Conservation (phyloP, 2,797 vertebrate genomes). For the Ctenochaetus hawaiiensis region DNA sequence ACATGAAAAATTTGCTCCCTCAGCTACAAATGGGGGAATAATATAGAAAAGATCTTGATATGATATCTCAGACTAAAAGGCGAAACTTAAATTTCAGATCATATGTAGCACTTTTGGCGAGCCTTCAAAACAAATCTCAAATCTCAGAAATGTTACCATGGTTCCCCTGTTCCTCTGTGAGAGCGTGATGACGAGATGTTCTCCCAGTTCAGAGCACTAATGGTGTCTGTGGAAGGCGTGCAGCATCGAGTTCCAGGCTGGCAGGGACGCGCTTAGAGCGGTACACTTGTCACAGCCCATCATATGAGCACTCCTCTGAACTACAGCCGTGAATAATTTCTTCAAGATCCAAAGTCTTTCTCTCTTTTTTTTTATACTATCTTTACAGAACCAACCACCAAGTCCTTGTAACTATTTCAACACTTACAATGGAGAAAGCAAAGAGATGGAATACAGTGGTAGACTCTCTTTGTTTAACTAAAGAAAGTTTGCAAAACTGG, state of each 20-base stretch:
- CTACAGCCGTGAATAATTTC: slow-evolving; percentile 82
- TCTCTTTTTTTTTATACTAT: slow-evolving; percentile 44
- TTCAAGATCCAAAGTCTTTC: slow-evolving; percentile 77
- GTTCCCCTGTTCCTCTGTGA: slow-evolving; percentile 69
- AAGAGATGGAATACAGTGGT: slow-evolving; percentile 72
- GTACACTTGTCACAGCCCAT: slow-evolving; percentile 82
- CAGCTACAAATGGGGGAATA: slow-evolving; percentile 59
- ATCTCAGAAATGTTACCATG: slow-evolving; percentile 63
- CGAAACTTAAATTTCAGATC: slow-evolving; percentile 69
- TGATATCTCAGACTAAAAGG: slow-evolving; percentile 56
- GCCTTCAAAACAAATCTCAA: slow-evolving; percentile 81
- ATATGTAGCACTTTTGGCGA: slow-evolving; percentile 61
- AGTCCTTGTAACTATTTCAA: slow-evolving; percentile 83
- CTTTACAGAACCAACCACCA: slow-evolving; percentile 76
- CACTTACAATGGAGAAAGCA: slow-evolving; percentile 76
- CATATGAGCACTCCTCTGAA: slow-evolving; percentile 78
- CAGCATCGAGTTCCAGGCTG: slow-evolving; percentile 67
- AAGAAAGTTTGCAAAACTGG: slow-evolving; percentile 82
- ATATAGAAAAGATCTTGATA: slow-evolving; percentile 61
- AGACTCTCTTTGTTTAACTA: slow-evolving; percentile 79
- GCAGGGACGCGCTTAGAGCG: slow-evolving; percentile 74
- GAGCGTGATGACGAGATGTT: slow-evolving; percentile 65
- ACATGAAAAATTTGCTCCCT: slow-evolving; percentile 63
- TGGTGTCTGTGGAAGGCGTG: slow-evolving; percentile 74
- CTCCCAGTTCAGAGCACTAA: slow-evolving; percentile 75